Evolutionary conservation across 2,888 invertebrate species (phyloP).

Genomic region (Laothoe populi): DNA sequence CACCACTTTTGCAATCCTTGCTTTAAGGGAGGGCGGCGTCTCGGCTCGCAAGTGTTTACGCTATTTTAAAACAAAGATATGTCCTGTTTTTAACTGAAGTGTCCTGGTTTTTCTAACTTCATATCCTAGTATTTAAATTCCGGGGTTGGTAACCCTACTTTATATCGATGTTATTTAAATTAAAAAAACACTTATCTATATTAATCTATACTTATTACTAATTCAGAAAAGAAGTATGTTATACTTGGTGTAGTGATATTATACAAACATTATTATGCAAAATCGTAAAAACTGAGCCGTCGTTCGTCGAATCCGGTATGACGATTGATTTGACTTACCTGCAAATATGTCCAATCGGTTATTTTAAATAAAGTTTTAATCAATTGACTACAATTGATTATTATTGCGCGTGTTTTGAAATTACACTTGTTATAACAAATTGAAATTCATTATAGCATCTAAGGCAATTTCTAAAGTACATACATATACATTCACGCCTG

Average conservation of each 20-base stretch:
- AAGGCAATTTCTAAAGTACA: not conserved
- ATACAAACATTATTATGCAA: slow-evolving; percentile 1
- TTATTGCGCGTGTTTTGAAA: not conserved
- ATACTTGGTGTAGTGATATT: not conserved
- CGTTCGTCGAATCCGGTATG: not conserved
- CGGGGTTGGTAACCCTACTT: no score
- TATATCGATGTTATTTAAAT: no score
- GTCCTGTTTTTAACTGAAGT: no score
- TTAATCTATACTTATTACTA: not conserved
- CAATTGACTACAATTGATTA: not conserved
- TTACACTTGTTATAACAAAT: not conserved
- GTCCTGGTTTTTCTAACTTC: no score
- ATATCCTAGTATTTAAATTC: no score
- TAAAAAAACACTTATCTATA: not conserved
- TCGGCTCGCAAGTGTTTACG: no score
- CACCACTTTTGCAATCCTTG: no score
- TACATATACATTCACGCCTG: no score
- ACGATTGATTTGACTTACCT: not conserved
- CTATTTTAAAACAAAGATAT: no score
- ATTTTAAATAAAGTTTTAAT: not conserved
- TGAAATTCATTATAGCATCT: not conserved
- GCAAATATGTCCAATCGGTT: not conserved
- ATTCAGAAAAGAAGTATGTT: not conserved
- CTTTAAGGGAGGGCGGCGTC: no score
- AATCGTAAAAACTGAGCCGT: not conserved